phyloP scores from a whole-genome alignment of 2,797 vertebrate genomes.

The Columba guinea region DNA sequence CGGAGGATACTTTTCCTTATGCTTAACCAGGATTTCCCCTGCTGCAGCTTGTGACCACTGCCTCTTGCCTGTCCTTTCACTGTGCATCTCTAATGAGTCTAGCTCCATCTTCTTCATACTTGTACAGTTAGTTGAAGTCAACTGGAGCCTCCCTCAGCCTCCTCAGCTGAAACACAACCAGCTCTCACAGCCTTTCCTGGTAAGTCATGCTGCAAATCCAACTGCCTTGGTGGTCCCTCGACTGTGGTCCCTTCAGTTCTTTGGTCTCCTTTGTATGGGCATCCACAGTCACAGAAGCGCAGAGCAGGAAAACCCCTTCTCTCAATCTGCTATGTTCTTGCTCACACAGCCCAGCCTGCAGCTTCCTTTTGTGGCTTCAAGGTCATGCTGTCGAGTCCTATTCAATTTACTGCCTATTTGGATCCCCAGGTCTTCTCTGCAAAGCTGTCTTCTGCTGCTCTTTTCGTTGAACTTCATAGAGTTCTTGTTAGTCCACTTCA shows the following conservation, averaged over 20 bases:
- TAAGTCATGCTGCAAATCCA: neutral
- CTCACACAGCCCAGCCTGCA: neutral
- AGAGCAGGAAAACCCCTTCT: neutral
- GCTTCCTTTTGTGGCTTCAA: neutral
- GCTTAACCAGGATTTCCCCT: neutral
- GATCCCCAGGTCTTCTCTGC: neutral
- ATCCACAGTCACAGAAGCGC: neutral
- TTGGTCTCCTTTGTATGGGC: neutral
- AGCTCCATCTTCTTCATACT: neutral
- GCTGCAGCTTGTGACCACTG: neutral
- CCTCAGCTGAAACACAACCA: neutral
- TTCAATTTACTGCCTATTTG: neutral
- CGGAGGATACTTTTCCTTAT: neutral
- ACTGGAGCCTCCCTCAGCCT: neutral
- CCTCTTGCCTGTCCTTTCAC: neutral
- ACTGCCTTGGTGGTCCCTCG: fast-evolving
- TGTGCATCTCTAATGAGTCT: neutral
- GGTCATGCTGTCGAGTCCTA: neutral
- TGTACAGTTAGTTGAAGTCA: neutral
- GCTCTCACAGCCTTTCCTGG: neutral
- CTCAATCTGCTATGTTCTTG: neutral
- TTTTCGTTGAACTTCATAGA: neutral
- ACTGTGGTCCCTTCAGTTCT: neutral
- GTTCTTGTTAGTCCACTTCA: neutral
- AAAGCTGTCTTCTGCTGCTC: neutral